Evolutionary conservation across 2,113 vertebrate genomes (phyloP).

Genomic region (Felis chaus): DNA sequence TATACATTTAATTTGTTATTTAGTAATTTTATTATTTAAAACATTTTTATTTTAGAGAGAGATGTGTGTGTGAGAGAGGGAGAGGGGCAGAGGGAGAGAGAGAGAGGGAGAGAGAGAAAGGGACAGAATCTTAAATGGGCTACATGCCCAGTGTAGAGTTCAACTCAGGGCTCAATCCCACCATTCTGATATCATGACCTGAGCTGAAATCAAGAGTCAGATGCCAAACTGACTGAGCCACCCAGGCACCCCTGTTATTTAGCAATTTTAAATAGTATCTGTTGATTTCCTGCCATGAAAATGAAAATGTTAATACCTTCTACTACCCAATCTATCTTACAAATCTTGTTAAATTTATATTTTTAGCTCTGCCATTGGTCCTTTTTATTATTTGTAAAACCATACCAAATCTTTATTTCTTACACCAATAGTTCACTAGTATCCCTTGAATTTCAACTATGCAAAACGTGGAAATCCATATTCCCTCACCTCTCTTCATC

Average conservation of each 20-base stretch:
- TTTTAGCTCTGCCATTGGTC: not conserved
- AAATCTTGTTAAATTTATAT: not conserved
- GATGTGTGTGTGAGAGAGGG: no score
- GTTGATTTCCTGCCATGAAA: not conserved
- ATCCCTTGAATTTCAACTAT: not conserved
- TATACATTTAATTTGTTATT: not conserved
- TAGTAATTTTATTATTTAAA: not conserved
- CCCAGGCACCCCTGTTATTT: not conserved
- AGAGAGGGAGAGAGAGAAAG: no score
- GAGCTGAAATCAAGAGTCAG: no score
- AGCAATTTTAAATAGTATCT: not conserved
- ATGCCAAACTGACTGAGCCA: no score
- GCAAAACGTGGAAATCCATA: not conserved
- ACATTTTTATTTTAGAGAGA: no score
- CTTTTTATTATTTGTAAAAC: constrained; percentile 28
- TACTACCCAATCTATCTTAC: not conserved
- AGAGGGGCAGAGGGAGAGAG: no score
- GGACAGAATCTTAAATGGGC: no score
- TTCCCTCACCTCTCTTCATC: not conserved
- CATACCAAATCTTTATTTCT: not conserved
- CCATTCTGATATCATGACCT: no score
- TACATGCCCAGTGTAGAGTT: no score
- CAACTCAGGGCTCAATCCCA: no score
- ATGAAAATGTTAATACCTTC: not conserved
- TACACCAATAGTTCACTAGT: not conserved